Conservation (phyloP, 2,888 invertebrate species). For the Candidula unifasciata region DNA sequence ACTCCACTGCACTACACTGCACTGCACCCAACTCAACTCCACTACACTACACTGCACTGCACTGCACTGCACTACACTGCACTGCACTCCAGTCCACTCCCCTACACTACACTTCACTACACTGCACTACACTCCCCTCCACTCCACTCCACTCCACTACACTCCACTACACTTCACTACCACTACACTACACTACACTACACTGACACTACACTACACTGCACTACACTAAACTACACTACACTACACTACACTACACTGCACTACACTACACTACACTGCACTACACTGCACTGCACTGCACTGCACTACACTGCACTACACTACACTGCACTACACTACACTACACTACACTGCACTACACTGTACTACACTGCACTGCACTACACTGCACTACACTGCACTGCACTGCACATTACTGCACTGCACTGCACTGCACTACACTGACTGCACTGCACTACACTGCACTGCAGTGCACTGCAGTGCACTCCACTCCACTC, state of each 20-base stretch:
- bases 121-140: not conserved
- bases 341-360: not conserved
- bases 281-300: not conserved
- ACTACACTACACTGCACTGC: not conserved
- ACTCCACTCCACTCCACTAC: not conserved
- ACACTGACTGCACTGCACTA: too few species aligned
- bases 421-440: too few species aligned
- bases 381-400: not conserved
- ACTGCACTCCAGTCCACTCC: not conserved
- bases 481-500: too few species aligned
- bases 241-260: constrained; percentile 27
- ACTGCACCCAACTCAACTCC: not conserved
- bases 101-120: constrained; percentile 13
- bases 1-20: not conserved
- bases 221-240: constrained; percentile 16
- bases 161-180: too few species aligned
- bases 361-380: not conserved
- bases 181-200: not conserved
- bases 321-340: not conserved
- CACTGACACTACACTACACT: constrained; percentile 3
- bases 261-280: not conserved
- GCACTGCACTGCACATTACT: too few species aligned
- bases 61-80: not conserved
- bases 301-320: not conserved
- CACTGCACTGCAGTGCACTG: too few species aligned